A percentile compares a stretch with the other conserved stretches of the same genome.
These are phyloP conservation scores for Setophaga kirtlandii DNA, from an alignment of 2,113 vertebrate genomes.

Conservation along the genomic window DNA sequence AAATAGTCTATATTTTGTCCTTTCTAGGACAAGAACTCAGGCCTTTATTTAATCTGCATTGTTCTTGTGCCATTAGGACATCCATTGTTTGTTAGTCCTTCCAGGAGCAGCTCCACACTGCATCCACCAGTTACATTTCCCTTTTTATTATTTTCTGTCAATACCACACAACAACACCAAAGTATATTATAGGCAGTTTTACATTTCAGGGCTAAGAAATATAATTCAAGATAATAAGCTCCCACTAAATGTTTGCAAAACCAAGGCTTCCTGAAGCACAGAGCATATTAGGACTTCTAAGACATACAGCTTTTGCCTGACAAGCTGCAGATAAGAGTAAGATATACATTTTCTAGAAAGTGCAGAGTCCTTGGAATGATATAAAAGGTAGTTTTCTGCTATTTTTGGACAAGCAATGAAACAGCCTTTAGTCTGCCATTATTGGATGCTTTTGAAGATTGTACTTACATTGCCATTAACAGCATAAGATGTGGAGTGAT, in stretches of 20 bases:
- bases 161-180: not conserved
- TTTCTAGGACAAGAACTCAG: not conserved
- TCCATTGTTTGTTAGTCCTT: not conserved
- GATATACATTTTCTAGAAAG: not conserved
- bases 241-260: slow-evolving; percentile 18
- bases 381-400: slow-evolving; percentile 26
- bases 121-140: not conserved
- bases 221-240: slow-evolving; percentile 31
- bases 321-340: not conserved
- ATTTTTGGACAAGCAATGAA: slow-evolving; percentile 29
- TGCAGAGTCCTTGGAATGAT: not conserved
- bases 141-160: not conserved
- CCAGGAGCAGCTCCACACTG: not conserved
- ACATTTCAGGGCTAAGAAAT: slow-evolving; percentile 7
- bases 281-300: not conserved
- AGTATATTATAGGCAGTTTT: not conserved
- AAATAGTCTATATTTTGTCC: not conserved
- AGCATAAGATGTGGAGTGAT: not conserved
- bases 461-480: slow-evolving; percentile 9
- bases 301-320: not conserved
- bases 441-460: slow-evolving; percentile 31
- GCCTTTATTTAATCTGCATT: not conserved
- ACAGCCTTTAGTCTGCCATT: not conserved
- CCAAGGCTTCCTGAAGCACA: not conserved
- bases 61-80: not conserved